Evolutionary conservation across 2,113 vertebrate genomes (phyloP).

Genomic region (Carollia perspicillata): DNA sequence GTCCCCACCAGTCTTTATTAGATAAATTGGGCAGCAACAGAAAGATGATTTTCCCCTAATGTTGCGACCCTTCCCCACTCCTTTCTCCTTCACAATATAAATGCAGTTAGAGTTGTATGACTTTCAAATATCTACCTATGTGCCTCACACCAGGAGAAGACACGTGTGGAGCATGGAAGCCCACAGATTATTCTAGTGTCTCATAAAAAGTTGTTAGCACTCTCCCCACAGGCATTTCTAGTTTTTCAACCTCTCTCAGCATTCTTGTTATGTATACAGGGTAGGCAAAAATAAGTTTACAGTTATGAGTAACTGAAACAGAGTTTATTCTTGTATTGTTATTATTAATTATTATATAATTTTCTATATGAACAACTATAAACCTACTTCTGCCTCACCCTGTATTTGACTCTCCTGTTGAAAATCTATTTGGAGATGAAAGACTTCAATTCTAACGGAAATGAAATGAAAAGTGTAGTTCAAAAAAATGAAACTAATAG

Average conservation of each 20-base stretch:
- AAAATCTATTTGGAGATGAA: conserved; percentile 49
- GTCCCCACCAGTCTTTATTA: not conserved
- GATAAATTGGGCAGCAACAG: not conserved
- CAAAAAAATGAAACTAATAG: conserved; percentile 30
- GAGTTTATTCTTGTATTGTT: too few species aligned
- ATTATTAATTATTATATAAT: too few species aligned
- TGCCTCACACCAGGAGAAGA: not conserved
- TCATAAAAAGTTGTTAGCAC: not conserved
- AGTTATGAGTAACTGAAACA: not conserved
- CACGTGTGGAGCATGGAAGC: not conserved
- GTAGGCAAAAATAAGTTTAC: not conserved
- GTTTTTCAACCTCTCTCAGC: conserved; percentile 14
- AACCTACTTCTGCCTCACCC: too few species aligned
- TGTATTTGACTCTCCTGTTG: conserved; percentile 24
- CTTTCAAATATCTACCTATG: not conserved
- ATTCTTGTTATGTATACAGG: not conserved
- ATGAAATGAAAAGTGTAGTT: conserved; percentile 42
- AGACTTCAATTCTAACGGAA: conserved; percentile 33
- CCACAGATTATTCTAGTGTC: not conserved
- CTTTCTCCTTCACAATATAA: not conserved
- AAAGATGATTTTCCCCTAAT: not conserved
- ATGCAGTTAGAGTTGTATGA: not conserved
- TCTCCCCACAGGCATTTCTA: not conserved
- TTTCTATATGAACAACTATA: too few species aligned
- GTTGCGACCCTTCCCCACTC: not conserved